Evolutionary conservation across 2,888 invertebrate genomes (phyloP).

Genomic region (Amphipyra berbera): DNA sequence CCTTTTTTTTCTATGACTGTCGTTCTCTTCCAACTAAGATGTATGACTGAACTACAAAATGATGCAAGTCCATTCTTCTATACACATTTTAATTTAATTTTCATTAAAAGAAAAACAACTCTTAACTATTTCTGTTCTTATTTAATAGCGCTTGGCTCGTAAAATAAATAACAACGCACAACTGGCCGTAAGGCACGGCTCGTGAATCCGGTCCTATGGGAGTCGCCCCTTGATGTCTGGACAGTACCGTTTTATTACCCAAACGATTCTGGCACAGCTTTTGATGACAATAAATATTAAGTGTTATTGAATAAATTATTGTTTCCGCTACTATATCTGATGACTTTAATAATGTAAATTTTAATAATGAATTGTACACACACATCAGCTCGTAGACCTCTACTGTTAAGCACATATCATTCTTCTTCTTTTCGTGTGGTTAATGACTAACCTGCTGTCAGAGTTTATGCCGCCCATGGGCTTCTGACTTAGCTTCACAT

Average conservation of each 20-base stretch:
- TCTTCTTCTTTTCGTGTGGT: no score
- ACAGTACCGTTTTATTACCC: constrained; percentile 40
- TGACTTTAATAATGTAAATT: neutral
- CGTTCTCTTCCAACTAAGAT: no score
- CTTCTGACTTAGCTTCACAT: no score
- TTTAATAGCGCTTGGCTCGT: constrained; percentile 57
- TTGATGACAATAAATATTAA: constrained; percentile 27
- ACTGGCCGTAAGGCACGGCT: constrained; percentile 53
- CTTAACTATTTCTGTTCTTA: constrained; percentile 17
- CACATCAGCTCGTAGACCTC: neutral
- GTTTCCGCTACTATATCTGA: constrained; percentile 15
- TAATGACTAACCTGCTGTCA: no score
- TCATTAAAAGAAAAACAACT: neutral
- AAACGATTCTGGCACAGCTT: constrained; percentile 27
- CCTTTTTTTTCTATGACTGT: no score
- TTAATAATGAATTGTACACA: neutral
- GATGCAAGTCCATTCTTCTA: neutral
- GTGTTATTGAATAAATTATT: constrained; percentile 27
- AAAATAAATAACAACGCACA: constrained; percentile 54
- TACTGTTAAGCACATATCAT: neutral
- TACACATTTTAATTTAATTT: constrained; percentile 3
- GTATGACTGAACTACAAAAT: neutral
- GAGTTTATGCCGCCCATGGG: no score
- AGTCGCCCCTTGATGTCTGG: constrained; percentile 30
- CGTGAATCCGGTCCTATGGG: constrained; percentile 54